These are phyloP conservation scores for Argopecten irradians DNA, from an alignment of 1,140 invertebrate genomes.

Conservation along the genomic window DNA sequence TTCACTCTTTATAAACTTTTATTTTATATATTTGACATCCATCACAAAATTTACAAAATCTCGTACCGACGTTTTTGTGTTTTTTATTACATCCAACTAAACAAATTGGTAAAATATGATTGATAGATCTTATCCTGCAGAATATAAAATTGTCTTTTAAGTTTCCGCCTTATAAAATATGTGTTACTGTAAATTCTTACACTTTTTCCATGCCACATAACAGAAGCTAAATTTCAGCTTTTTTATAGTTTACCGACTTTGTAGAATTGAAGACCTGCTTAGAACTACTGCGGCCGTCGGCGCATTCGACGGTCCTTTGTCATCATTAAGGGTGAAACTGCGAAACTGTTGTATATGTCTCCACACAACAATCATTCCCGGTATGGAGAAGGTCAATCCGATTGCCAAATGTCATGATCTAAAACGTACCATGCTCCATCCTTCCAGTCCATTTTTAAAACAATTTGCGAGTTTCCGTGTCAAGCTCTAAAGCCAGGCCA, in stretches of 20 bases:
- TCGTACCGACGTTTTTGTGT: too few relatives aligned
- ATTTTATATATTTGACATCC: too few relatives aligned
- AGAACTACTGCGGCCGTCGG: background rate
- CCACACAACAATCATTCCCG: background rate
- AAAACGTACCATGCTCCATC: background rate
- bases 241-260: background rate
- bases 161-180: too few relatives aligned
- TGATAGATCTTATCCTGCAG: too few relatives aligned
- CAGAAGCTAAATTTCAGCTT: background rate
- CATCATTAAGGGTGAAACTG: background rate
- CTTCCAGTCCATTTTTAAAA: constrained; percentile 5
- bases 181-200: too few relatives aligned
- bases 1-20: too few relatives aligned
- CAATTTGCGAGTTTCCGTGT: background rate
- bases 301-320: background rate
- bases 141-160: too few relatives aligned
- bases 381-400: constrained; percentile 14
- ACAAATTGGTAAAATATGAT: too few relatives aligned
- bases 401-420: constrained; percentile 1
- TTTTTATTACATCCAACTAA: too few relatives aligned
- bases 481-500: background rate
- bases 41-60: too few relatives aligned
- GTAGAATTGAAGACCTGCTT: background rate
- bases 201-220: background rate
- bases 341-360: constrained; percentile 6